These are phyloP conservation scores for Diloba caeruleocephala DNA, from an alignment of 2,888 invertebrate species.

Conservation along the genomic window DNA sequence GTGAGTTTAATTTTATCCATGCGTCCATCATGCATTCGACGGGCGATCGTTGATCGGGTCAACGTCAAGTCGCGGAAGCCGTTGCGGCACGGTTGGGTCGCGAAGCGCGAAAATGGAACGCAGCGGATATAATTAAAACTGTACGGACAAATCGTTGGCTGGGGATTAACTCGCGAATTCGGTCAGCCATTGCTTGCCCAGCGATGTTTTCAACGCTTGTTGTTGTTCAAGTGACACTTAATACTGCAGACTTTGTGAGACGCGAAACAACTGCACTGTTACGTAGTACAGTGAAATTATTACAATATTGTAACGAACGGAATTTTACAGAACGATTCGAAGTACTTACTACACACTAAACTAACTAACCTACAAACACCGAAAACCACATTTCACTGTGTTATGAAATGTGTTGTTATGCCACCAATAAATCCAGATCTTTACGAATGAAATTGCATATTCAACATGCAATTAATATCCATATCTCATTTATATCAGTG, in stretches of 20 bases:
- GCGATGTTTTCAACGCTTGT: slow-evolving; percentile 45
- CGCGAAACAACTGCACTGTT: not conserved
- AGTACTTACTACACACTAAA: slow-evolving; percentile 2
- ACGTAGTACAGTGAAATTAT: slow-evolving; percentile 3
- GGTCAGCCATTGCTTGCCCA: slow-evolving; percentile 67
- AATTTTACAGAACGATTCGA: slow-evolving; percentile 7
- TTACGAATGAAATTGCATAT: slow-evolving; percentile 16
- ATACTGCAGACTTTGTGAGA: slow-evolving; percentile 21
- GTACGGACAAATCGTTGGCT: slow-evolving; percentile 80
- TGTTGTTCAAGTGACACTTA: slow-evolving; percentile 44
- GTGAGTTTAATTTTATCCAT: slow-evolving; percentile 58
- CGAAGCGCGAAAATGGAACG: slow-evolving; percentile 83
- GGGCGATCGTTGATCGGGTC: slow-evolving; percentile 70
- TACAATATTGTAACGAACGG: not conserved
- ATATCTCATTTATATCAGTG: slow-evolving; percentile 4
- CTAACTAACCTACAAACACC: slow-evolving; percentile 14
- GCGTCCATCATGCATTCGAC: slow-evolving; percentile 69
- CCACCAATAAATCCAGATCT: slow-evolving; percentile 6
- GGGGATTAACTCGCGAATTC: slow-evolving; percentile 79
- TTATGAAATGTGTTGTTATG: slow-evolving; percentile 10
- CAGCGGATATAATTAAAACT: slow-evolving; percentile 87
- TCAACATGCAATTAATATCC: slow-evolving; percentile 9
- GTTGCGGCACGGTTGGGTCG: slow-evolving; percentile 70
- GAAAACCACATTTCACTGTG: slow-evolving; percentile 10
- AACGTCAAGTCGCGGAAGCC: slow-evolving; percentile 79